Percentiles rank a stretch among this genome's conserved stretches.
These are phyloP conservation scores for Chrysogorgia sp. DNA, from an alignment of 92 coral and sea anemone species.

Conservation along the genomic window DNA sequence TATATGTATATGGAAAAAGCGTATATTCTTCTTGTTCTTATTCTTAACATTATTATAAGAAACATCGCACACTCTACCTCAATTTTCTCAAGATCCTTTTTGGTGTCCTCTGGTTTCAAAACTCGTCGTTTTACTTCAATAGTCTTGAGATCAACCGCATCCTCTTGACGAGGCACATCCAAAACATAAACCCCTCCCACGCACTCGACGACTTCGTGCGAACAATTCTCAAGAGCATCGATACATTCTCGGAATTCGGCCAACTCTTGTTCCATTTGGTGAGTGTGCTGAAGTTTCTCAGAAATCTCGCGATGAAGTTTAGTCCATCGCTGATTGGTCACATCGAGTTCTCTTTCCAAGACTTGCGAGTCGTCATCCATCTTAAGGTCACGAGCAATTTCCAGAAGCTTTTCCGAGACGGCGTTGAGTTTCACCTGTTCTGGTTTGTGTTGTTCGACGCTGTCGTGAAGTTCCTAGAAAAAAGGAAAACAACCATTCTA, in stretches of 20 bases:
- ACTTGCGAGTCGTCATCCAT: slow-evolving; percentile 75
- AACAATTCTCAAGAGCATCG: slow-evolving; percentile 61
- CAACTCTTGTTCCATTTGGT: slow-evolving; percentile 71
- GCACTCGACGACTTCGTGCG: slow-evolving; percentile 67
- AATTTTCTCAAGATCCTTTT: slow-evolving; percentile 75
- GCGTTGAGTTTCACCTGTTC: slow-evolving; percentile 66
- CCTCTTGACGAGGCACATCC: slow-evolving; percentile 56
- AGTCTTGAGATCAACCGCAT: slow-evolving; percentile 7
- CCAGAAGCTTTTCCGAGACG: slow-evolving; percentile 58
- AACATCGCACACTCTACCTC: slow-evolving; percentile 59
- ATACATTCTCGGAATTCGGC: slow-evolving; percentile 79
- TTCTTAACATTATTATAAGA: no score
- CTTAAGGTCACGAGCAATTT: slow-evolving; percentile 60
- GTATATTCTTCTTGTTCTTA: no score
- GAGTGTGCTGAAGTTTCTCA: slow-evolving; percentile 63
- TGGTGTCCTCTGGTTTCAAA: slow-evolving; percentile 49
- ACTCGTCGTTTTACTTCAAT: slow-evolving; percentile 1
- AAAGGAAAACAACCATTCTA: neutral
- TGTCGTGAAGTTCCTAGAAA: slow-evolving; percentile 80
- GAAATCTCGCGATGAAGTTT: slow-evolving; percentile 65
- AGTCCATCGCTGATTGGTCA: slow-evolving; percentile 76
- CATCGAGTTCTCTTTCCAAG: slow-evolving; percentile 74
- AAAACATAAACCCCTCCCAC: slow-evolving; percentile 69
- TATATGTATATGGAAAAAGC: no score
- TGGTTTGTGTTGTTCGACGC: slow-evolving; percentile 73